A percentile compares a stretch with the other conserved stretches of the same genome.
Conservation (phyloP, 2,113 vertebrate genomes). For the Cyrtonyx montezumae region DNA sequence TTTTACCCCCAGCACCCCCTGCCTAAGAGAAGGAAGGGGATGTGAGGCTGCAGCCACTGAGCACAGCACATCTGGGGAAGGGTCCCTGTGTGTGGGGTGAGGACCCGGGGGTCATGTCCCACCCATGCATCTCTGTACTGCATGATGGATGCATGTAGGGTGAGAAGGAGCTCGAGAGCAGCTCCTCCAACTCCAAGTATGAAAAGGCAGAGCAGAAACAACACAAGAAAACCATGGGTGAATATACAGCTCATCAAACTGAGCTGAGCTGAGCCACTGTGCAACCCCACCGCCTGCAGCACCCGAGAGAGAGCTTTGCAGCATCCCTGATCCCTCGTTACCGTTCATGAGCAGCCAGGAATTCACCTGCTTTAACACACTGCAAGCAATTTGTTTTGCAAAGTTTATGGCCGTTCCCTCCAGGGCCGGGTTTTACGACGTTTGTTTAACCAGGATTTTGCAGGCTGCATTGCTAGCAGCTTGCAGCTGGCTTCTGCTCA, state of each 20-base stretch:
- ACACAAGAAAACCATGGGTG: background rate
- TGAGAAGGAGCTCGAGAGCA: background rate
- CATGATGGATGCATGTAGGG: fast-evolving
- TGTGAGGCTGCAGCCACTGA: fast-evolving
- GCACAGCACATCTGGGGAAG: no score
- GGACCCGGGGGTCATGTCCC: background rate
- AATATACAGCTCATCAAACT: background rate
- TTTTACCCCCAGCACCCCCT: background rate
- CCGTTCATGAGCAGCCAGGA: background rate
- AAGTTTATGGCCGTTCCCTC: background rate
- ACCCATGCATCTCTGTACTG: background rate
- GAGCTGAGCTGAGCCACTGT: background rate
- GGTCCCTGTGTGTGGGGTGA: background rate
- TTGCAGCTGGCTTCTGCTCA: background rate
- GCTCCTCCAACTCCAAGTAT: background rate
- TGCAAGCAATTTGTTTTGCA: background rate
- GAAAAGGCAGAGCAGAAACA: background rate
- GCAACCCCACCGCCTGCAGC: background rate
- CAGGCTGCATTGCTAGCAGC: background rate
- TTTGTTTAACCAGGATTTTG: background rate
- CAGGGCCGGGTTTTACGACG: background rate
- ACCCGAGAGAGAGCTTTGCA: fast-evolving
- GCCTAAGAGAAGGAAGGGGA: background rate
- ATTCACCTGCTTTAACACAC: background rate
- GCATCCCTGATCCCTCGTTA: background rate